Conservation (phyloP, 2,113 vertebrate species). For the Prinia subflava region DNA sequence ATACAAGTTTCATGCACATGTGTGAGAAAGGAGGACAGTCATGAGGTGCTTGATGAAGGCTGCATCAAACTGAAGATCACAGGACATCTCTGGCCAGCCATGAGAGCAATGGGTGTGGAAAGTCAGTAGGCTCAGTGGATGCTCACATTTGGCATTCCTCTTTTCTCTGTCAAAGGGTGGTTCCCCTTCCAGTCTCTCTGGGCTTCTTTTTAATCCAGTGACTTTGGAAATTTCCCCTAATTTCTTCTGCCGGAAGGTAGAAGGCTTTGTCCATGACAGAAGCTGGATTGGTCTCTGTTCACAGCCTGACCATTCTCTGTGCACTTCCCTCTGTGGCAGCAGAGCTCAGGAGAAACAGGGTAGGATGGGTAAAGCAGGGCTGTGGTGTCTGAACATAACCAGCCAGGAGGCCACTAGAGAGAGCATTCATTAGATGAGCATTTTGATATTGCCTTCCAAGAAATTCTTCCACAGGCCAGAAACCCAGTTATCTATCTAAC, state of each 20-base stretch:
- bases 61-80: neutral
- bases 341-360: neutral
- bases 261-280: neutral
- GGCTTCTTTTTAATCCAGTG: neutral
- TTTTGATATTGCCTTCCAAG: neutral
- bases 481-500: neutral
- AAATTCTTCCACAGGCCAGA: neutral
- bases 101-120: neutral
- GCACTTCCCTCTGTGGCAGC: neutral
- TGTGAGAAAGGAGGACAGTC: neutral
- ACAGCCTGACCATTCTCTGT: neutral
- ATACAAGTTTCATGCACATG: neutral
- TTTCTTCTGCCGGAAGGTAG: neutral
- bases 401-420: neutral
- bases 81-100: neutral
- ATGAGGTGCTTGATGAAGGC: neutral
- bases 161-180: neutral
- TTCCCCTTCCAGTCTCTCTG: neutral
- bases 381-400: neutral
- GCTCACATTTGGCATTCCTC: neutral
- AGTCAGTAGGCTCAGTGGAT: neutral
- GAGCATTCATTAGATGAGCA: neutral
- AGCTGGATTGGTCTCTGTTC: neutral
- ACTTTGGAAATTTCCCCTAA: neutral
- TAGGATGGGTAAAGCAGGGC: neutral